phyloP scores from a whole-genome alignment of 1,140 invertebrate species.

The Zophobas morio region DNA sequence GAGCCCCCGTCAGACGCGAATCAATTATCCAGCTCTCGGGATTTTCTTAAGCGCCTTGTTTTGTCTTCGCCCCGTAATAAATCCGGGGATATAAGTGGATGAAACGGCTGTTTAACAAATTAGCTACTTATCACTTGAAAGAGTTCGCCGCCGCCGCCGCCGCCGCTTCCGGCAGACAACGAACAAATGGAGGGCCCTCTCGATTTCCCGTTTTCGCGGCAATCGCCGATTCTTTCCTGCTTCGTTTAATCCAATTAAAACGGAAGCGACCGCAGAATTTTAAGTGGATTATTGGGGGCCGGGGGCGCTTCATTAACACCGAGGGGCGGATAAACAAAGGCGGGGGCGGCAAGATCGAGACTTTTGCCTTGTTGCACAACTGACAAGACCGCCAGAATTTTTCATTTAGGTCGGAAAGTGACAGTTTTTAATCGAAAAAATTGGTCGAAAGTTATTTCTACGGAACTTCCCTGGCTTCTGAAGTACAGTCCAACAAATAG shows the following conservation, averaged over 20 bases:
- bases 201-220: conserved; percentile 50
- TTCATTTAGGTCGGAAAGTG: too few species aligned
- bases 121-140: conserved; percentile 59
- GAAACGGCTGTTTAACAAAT: conserved; percentile 58
- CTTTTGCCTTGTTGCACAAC: too few species aligned
- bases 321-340: neutral
- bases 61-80: conserved; percentile 57
- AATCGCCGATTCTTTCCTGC: conserved; percentile 56
- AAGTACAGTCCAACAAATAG: too few species aligned
- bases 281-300: conserved; percentile 48
- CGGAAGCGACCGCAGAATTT: conserved; percentile 56
- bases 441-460: too few species aligned
- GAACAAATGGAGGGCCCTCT: conserved; percentile 54
- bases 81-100: conserved; percentile 57
- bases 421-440: too few species aligned
- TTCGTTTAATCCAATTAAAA: conserved; percentile 58
- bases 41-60: conserved; percentile 50
- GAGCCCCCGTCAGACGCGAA: conserved; percentile 19
- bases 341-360: too few species aligned
- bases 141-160: conserved; percentile 51
- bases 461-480: too few species aligned
- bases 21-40: conserved; percentile 51
- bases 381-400: too few species aligned
- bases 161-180: conserved; percentile 27
- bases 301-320: conserved; percentile 7